phyloP scores from a whole-genome alignment of 2,113 vertebrate genomes.

The Naja naja region DNA sequence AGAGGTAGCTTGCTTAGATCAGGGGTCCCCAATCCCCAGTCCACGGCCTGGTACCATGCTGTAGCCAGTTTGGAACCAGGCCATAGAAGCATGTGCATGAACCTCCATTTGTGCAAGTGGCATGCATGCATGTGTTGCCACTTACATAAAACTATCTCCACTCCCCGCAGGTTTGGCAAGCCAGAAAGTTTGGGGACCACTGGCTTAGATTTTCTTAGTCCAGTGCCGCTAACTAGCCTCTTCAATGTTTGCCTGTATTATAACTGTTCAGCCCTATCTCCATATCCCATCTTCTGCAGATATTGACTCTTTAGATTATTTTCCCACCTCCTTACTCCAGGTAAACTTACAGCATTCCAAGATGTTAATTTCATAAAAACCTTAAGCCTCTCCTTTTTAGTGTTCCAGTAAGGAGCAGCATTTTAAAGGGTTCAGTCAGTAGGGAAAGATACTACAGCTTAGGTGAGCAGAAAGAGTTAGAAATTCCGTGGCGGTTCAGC shows the following conservation, averaged over 20 bases:
- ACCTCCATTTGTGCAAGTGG: background rate
- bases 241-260: background rate
- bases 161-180: background rate
- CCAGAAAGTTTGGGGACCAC: background rate
- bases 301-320: background rate
- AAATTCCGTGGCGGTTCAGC: background rate
- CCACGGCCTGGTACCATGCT: accelerated
- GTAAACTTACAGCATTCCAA: background rate
- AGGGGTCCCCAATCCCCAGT: background rate
- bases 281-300: background rate
- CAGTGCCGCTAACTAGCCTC: background rate
- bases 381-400: background rate
- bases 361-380: background rate
- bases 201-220: background rate
- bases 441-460: background rate
- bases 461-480: background rate
- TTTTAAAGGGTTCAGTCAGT: background rate
- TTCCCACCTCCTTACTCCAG: background rate
- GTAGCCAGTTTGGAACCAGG: background rate
- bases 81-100: background rate
- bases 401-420: background rate
- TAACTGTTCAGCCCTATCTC: background rate
- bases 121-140: background rate
- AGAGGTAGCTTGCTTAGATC: background rate
- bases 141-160: background rate